phyloP scores from a whole-genome alignment of 1,140 invertebrate species.

The Eupristina koningsbergeri region DNA sequence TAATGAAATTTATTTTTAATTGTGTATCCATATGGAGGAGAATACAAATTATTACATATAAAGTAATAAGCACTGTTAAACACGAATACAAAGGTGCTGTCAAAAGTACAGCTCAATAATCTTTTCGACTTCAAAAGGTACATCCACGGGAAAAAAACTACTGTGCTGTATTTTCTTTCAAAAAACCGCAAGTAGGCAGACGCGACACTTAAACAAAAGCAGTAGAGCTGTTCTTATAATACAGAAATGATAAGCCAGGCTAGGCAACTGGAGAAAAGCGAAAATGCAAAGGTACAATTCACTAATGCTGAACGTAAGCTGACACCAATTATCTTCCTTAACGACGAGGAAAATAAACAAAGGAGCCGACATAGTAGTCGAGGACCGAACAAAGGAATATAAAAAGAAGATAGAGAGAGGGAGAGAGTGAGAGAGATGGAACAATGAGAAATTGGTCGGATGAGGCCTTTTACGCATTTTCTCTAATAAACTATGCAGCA shows the following conservation, averaged over 20 bases:
- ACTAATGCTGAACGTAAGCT: slow-evolving; percentile 30
- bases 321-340: slow-evolving; percentile 48
- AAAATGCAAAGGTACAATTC: slow-evolving; percentile 43
- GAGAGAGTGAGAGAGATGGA: neutral
- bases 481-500: slow-evolving; percentile 29
- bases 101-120: slow-evolving; percentile 7
- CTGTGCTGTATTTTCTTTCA: neutral
- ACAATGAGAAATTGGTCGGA: slow-evolving; percentile 44
- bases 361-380: neutral
- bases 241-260: slow-evolving; percentile 30
- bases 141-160: neutral
- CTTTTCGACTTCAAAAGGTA: slow-evolving; percentile 11
- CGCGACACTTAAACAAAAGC: slow-evolving; percentile 16
- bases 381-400: neutral
- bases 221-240: slow-evolving; percentile 4
- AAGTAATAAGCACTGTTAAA: neutral
- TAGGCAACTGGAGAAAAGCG: slow-evolving; percentile 10
- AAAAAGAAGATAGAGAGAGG: neutral
- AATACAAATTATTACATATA: neutral
- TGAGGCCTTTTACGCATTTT: slow-evolving; percentile 15
- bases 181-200: slow-evolving; percentile 2
- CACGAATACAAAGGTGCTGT: neutral
- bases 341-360: slow-evolving; percentile 36
- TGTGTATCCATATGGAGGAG: no score
- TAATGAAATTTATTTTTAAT: no score